Evolutionary conservation across 2,888 invertebrate genomes (phyloP), one percentile per base, ranked within the genome.

Genomic region (Tanypteryx hageni): DNA sequence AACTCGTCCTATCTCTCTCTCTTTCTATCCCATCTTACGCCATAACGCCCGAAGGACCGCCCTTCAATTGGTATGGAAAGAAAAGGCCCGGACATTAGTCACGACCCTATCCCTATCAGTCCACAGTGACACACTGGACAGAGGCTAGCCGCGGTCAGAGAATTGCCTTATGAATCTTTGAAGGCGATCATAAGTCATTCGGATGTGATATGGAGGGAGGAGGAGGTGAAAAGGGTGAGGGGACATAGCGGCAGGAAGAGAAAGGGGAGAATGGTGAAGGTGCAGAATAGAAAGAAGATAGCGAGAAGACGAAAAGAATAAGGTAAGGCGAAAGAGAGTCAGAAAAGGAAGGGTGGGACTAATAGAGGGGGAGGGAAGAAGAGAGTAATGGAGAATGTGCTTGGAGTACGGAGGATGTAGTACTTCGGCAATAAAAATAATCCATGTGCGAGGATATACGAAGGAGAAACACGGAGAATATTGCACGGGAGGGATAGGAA

Each of bases 141-240:
- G 76, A 44, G 44, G 44, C 44, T 44, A 44, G 1, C 1, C 5
- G 44, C 76, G 76, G 76, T 76, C 76, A 76, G 76, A 76, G 76
- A 76, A 76, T 76, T 27, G 76, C 27, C 76, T 76, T 76, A 76
- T 76, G 76, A 76, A 76, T 76, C 76, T 76, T 76, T 76, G 76
- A 76, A 27, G 76, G 76, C 22, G 27, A 18, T 27, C 76, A 76
- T 76, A 76, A 76, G 76, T 76, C 76, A 76, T 27, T 11, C 22
- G 76, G 76, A 76, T 8, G 22, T 9, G 22, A 22, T 14, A 76
- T n/a, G 27, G 76, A n/a, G 76, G 10, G 3, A 10, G 22, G 76
- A 27, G 11, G 76, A 27, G 27, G 27, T 22, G 22, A 22, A 76
- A 27, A 27, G 22, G 68, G 68, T 0, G 64, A 16, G 64, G 64